Percentiles rank a stretch among this genome's conserved stretches.
Evolutionary conservation across 2,797 vertebrate species (phyloP).

Genomic region (Sebastolobus alascanus): DNA sequence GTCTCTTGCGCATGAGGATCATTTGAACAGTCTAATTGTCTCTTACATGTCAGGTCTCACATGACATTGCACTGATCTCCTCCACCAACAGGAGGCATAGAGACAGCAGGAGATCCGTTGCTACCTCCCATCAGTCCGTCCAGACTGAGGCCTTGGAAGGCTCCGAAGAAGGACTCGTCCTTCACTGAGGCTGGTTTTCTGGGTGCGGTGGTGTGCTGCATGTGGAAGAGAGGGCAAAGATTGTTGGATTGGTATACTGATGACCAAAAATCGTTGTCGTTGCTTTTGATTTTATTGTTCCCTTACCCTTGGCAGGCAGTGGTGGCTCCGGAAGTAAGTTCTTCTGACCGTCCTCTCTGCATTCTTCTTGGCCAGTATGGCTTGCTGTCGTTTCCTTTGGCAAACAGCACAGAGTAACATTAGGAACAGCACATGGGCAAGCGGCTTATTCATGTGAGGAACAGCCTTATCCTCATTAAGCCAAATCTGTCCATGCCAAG

Average conservation of each 20-base stretch:
- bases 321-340: slow-evolving; percentile 82
- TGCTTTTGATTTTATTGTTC: background rate
- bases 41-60: slow-evolving; percentile 61
- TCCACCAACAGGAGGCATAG: slow-evolving; percentile 6
- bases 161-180: slow-evolving; percentile 82
- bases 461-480: slow-evolving; percentile 61
- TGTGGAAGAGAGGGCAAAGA: background rate
- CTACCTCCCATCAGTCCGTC: slow-evolving; percentile 68
- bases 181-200: slow-evolving; percentile 65
- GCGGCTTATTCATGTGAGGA: slow-evolving; percentile 61
- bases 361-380: slow-evolving; percentile 82
- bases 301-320: slow-evolving; percentile 81
- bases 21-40: slow-evolving; percentile 27
- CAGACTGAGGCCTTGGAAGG: slow-evolving; percentile 85
- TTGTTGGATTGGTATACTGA: background rate
- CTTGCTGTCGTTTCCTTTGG: slow-evolving; percentile 83
- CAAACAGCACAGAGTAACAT: slow-evolving; percentile 44
- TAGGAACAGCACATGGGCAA: slow-evolving; percentile 50
- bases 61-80: slow-evolving; percentile 84
- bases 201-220: slow-evolving; percentile 64
- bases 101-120: slow-evolving; percentile 30
- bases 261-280: background rate
- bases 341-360: slow-evolving; percentile 73
- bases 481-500: slow-evolving; percentile 29
- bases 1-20: background rate